Percentiles rank a stretch among this genome's conserved stretches.
phyloP scores from a whole-genome alignment of 2,888 invertebrate species.

The Orthosia cruda region DNA sequence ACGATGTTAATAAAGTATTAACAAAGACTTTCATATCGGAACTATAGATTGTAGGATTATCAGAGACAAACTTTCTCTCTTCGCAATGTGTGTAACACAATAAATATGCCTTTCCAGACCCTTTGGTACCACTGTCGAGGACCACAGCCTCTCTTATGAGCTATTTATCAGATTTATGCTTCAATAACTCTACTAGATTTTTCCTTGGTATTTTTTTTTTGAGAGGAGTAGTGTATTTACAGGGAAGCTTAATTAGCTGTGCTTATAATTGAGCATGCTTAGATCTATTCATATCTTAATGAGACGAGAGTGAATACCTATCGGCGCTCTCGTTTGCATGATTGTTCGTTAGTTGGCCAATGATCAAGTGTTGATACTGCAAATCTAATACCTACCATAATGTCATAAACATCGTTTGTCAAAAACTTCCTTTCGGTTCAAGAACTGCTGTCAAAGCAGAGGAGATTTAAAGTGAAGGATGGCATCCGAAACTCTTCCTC shows the following conservation, averaged over 20 bases:
- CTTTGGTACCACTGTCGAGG: conserved; percentile 40
- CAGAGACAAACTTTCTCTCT: conserved; percentile 35
- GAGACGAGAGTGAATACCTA: neutral
- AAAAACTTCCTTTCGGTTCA: neutral
- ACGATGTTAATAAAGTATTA: conserved; percentile 40
- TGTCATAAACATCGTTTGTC: no score
- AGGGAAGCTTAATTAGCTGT: neutral
- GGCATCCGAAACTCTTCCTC: neutral
- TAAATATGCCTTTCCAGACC: conserved; percentile 46
- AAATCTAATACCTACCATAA: no score
- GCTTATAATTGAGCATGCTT: neutral
- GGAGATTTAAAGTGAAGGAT: neutral
- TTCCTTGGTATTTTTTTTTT: neutral
- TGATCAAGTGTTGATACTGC: neutral
- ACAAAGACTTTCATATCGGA: conserved; percentile 36
- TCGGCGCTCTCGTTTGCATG: neutral
- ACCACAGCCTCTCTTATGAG: conserved; percentile 37
- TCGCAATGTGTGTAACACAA: conserved; percentile 25
- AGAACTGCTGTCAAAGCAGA: neutral
- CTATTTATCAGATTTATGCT: conserved; percentile 42
- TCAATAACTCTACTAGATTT: conserved; percentile 18
- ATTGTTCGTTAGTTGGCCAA: neutral
- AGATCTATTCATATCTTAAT: neutral
- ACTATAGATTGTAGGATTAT: conserved; percentile 31
- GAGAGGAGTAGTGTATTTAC: neutral